Evolutionary conservation across 2,888 invertebrate species (phyloP).

Genomic region (Eulithis prunata): DNA sequence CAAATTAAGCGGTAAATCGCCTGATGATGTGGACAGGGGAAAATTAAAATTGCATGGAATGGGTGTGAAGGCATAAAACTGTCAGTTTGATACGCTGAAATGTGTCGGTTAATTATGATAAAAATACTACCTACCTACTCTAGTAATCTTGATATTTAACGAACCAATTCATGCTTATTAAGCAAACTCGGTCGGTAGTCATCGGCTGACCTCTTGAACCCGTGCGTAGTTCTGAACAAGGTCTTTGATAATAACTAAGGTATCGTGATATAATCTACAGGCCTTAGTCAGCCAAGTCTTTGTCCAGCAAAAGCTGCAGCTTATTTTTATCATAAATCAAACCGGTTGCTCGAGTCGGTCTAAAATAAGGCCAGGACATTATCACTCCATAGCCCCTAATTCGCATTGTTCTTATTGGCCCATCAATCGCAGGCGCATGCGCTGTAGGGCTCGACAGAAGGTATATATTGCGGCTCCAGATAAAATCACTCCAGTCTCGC

Average conservation of each 20-base stretch:
- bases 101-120: no score
- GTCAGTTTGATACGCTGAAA: no score
- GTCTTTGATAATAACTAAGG: conserved; percentile 22
- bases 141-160: no score
- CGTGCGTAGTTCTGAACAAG: conserved; percentile 19
- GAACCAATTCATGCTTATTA: no score
- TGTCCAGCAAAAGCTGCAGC: conserved; percentile 10
- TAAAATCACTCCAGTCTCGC: conserved; percentile 72
- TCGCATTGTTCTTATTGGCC: conserved; percentile 75
- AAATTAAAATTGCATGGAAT: background rate
- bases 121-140: no score
- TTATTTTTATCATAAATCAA: conserved; percentile 24
- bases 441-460: conserved; percentile 58
- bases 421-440: conserved; percentile 73
- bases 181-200: conserved; percentile 3
- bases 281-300: conserved; percentile 10
- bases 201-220: conserved; percentile 22
- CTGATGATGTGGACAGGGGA: conserved; percentile 11
- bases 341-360: conserved; percentile 14
- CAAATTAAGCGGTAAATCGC: conserved; percentile 38
- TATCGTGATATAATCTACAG: conserved; percentile 11
- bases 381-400: conserved; percentile 54
- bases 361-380: conserved; percentile 36
- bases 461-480: conserved; percentile 68
- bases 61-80: background rate